These are phyloP conservation scores for Acanthis flammea DNA, from an alignment of 2,797 vertebrate species.

Conservation along the genomic window DNA sequence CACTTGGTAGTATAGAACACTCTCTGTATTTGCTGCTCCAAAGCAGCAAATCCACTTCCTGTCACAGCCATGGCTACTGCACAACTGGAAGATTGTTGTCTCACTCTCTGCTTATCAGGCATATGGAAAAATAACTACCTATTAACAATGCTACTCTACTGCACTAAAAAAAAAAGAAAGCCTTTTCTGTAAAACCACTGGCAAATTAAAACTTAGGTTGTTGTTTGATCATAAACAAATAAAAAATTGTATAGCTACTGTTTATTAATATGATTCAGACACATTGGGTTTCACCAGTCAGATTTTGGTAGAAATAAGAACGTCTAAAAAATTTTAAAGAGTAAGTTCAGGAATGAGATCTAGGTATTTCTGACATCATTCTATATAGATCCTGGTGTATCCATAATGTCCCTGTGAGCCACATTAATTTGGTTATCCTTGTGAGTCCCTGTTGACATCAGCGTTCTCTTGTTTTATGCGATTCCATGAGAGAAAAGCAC, in stretches of 20 bases:
- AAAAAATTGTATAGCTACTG: background rate
- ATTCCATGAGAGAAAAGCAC: background rate
- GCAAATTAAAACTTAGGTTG: background rate
- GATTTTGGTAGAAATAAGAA: background rate
- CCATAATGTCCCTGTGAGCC: background rate
- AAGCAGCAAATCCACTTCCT: background rate
- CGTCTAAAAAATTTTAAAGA: background rate
- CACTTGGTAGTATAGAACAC: too few species aligned
- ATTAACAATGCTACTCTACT: background rate
- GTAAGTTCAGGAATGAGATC: background rate
- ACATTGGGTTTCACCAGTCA: background rate
- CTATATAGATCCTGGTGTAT: fast-evolving
- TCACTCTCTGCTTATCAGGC: background rate
- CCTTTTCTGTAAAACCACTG: background rate
- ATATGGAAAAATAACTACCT: background rate
- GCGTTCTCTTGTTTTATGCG: background rate
- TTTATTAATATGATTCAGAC: background rate
- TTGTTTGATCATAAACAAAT: background rate
- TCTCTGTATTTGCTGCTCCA: too few species aligned
- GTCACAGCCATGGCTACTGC: fast-evolving
- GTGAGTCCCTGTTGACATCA: background rate
- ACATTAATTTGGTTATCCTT: background rate
- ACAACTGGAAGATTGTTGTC: fast-evolving
- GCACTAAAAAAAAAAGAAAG: background rate
- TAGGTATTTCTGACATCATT: background rate